These are phyloP conservation scores for Zeuzera pyrina DNA, from an alignment of 2,888 invertebrate genomes.

Conservation along the genomic window DNA sequence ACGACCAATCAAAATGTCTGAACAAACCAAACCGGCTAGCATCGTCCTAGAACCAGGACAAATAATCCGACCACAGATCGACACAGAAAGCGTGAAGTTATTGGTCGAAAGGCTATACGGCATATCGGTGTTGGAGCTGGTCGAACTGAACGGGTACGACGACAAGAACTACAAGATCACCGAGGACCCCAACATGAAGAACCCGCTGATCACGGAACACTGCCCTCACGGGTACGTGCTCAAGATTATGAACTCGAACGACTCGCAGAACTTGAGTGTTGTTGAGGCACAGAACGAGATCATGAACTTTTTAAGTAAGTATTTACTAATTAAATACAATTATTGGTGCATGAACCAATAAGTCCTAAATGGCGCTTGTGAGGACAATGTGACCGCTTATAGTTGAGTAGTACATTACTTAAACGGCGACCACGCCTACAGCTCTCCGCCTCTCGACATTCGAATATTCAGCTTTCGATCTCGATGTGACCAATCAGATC, in stretches of 20 bases:
- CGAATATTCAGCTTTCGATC: no score
- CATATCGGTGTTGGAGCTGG: constrained; percentile 68
- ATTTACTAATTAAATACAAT: no score
- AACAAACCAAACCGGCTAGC: constrained; percentile 6
- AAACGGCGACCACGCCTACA: no score
- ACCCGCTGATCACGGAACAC: constrained; percentile 71
- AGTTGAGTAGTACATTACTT: no score
- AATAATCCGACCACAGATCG: constrained; percentile 71
- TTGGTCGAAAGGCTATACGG: constrained; percentile 76
- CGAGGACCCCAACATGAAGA: constrained; percentile 73
- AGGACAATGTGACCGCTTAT: no score
- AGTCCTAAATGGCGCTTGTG: no score
- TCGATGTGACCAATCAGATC: no score
- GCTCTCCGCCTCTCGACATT: no score
- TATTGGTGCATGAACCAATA: no score
- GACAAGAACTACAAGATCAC: constrained; percentile 82
- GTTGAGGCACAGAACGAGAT: constrained; percentile 84
- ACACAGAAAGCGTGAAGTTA: constrained; percentile 61
- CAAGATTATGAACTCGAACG: constrained; percentile 88
- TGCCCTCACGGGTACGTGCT: constrained; percentile 80
- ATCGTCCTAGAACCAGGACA: constrained; percentile 70
- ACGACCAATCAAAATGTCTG: constrained; percentile 28
- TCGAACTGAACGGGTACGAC: constrained; percentile 82
- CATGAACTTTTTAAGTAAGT: constrained; percentile 80
- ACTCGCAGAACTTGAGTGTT: constrained; percentile 78